Evolutionary conservation across 2,888 invertebrate genomes (phyloP).

Genomic region (Halocaridina rubra): DNA sequence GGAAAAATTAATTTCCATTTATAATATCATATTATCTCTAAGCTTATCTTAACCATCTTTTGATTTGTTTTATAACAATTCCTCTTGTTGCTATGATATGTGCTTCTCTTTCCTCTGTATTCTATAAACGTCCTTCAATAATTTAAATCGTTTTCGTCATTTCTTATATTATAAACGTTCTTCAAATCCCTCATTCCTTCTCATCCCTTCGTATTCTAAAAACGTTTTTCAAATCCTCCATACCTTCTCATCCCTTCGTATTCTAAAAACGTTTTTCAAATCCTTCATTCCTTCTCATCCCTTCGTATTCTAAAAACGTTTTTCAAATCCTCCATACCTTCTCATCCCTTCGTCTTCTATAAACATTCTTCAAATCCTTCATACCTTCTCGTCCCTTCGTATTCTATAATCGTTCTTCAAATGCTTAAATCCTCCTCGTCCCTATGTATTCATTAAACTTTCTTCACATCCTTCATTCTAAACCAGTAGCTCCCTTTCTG

Average conservation of each 20-base stretch:
- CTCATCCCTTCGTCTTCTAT: background rate
- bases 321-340: background rate
- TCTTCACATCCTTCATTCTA: background rate
- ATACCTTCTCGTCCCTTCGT: background rate
- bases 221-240: no score
- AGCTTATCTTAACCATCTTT: no score
- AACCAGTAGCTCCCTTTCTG: slow-evolving; percentile 46
- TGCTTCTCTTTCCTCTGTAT: no score
- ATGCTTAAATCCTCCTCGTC: background rate
- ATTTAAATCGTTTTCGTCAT: no score
- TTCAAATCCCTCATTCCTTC: background rate
- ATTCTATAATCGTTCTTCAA: background rate
- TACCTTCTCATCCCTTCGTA: no score
- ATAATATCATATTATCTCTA: no score
- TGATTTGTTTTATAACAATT: background rate
- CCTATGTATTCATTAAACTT: no score
- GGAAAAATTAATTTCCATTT: no score
- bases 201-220: background rate
- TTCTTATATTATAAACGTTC: no score
- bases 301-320: background rate
- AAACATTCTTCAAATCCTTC: background rate
- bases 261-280: no score
- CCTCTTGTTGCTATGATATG: background rate
- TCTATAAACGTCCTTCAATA: no score
- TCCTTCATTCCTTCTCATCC: background rate